Percentiles rank a stretch among this genome's conserved stretches.
Evolutionary conservation across 2,888 invertebrate species (phyloP).

Genomic region (Aphelenchoides bicaudatus): DNA sequence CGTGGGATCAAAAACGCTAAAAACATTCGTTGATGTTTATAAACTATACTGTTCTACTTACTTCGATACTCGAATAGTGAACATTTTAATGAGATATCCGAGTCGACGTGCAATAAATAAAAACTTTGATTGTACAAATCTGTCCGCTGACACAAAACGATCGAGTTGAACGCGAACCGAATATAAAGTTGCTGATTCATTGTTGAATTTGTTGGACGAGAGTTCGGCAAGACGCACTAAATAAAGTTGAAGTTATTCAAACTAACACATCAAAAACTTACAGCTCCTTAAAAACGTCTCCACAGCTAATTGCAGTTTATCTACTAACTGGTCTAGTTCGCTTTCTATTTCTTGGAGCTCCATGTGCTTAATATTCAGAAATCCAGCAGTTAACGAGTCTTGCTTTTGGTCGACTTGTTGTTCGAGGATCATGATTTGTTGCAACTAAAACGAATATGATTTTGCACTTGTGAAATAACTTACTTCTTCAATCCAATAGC

Average conservation of each 20-base stretch:
- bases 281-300: slow-evolving; percentile 24
- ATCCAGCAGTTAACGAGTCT: neutral
- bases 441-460: too few species aligned
- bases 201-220: slow-evolving; percentile 17
- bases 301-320: slow-evolving; percentile 17
- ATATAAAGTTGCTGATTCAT: slow-evolving; percentile 24
- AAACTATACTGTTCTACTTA: slow-evolving; percentile 4
- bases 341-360: slow-evolving; percentile 7
- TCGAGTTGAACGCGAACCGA: slow-evolving; percentile 30
- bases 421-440: slow-evolving; percentile 4
- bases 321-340: slow-evolving; percentile 13
- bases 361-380: neutral
- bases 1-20: slow-evolving; percentile 23
- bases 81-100: slow-evolving; percentile 21
- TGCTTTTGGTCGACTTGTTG: neutral
- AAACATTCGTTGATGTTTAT: slow-evolving; percentile 12
- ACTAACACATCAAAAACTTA: neutral
- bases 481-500: slow-evolving; percentile 17
- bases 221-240: slow-evolving; percentile 21
- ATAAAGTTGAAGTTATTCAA: slow-evolving; percentile 13
- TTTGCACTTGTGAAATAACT: too few species aligned
- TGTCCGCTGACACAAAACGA: slow-evolving; percentile 18
- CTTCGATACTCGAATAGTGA: slow-evolving; percentile 25
- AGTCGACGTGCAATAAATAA: slow-evolving; percentile 25
- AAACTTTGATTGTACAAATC: slow-evolving; percentile 13